Evolutionary conservation across 2,797 vertebrate species (phyloP), one percentile per base, ranked within the genome.

Genomic region (Acanthopagrus latus): DNA sequence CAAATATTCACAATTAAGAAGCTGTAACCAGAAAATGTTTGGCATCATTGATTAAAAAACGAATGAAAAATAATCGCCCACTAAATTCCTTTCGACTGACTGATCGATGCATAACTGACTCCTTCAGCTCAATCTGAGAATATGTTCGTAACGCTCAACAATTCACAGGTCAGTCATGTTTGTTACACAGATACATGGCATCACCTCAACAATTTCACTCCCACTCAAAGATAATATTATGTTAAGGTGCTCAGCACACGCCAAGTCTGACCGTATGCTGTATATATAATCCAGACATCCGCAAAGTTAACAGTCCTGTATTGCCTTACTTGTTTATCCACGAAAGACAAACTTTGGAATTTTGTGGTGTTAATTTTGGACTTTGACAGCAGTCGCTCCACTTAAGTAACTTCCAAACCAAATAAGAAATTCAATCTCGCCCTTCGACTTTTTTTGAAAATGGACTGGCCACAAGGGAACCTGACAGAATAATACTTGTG

Each of bases 381-480:
- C 54, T 51, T 72, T 25, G 12, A 62, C 43, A 52, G 8, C 21
- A 14, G 11, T 65, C 51, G 14, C 21, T 71, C 38, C 25, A 64
- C 54, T 74, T 77, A 71, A 57, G 7, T 10, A 47, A 57, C 44
- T 65, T 81, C 64, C 80, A 89, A 83, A 74, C 50, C 6, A 88
- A 86, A 75, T 33, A 57, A 41, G 64, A 85, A 63, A 66, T 51
- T 8, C 6, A 58, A 82, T 63, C 57, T 56, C 20, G 59, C 41
- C 46, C 25, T 70, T 50, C 48, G 23, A 80, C 33, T 48, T 63
- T 71, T 71, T 69, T 66, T 46, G 47, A 73, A 78, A 75, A 70
- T 52, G 33, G 46, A 64, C 60, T 3, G 33, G 52, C 75, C 63
- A 54, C 55, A n/a, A 44, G 50, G 60, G 50, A 81, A 83, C 21